Base-by-base conservation (phyloP, 2,113 vertebrate species). In the Dryoscopus gambensis region DNA sequence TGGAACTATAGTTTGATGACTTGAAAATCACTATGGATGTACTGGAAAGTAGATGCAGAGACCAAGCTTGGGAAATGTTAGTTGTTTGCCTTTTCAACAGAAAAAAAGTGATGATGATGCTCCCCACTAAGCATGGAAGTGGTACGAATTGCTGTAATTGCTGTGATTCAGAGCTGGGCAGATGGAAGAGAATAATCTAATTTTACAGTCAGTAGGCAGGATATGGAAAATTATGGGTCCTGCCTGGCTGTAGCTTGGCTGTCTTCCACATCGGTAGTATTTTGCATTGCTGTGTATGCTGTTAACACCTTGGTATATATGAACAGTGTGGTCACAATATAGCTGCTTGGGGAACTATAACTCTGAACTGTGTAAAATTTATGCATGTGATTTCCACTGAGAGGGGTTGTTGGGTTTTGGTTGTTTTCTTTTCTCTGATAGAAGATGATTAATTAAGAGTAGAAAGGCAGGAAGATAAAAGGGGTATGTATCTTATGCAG, bases 291-390 rank as follows among this genome's bases (percentile, higher is more conserved):
- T 93, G 71, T 80, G 35, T 55, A 10, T 90, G 94, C 86, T 95
- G 88, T 96, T 97, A 97, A 95, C 90, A 90, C 96, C 96, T 97
- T 93, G 76, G 31, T 86, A 81, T 90, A 86, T 90, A 80, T 84
- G 75, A 90, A 86, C 77, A 53, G 75, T 90, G 92, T 88, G 95
- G 94, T 95, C 83, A 83, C 42, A 62, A 31, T 95, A 90, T 84
- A 77, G 92, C 95, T 96, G 80, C 71, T 92, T 81, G 47, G 90
- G 94, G 94, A 97, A 9, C 84, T 71, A 16, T 95, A 96, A 96
- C 77, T 91, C 76, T 6, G 5, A 90, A 56, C 59, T 24, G 79
- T 30, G 50, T 71, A 59, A 90, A 83, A 56, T 78, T 77, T 80
- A 85, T 90, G 74, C 12, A 25, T 70, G 42, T 60, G 52, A 93